Conservation (phyloP, 2,888 invertebrate genomes). For the Troides helena region DNA sequence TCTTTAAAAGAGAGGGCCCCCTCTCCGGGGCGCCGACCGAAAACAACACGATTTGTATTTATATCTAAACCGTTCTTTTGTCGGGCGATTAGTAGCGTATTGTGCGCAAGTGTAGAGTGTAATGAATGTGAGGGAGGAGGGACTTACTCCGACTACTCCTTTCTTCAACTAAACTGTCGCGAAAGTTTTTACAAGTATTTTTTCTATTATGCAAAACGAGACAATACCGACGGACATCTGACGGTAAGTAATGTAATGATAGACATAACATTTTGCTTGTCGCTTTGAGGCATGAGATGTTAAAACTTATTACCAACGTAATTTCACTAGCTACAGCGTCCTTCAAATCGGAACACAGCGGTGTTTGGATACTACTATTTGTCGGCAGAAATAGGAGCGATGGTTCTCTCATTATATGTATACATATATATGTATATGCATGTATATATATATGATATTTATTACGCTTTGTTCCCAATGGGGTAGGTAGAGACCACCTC, state of each 20-base stretch:
- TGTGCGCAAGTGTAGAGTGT: slow-evolving; percentile 58
- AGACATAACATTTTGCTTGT: neutral
- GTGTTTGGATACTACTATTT: no score
- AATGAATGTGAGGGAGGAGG: slow-evolving; percentile 38
- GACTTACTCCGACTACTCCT: slow-evolving; percentile 16
- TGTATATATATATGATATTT: no score
- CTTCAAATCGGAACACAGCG: no score
- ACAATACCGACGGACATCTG: neutral
- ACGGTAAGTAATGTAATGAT: neutral
- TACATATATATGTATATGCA: no score
- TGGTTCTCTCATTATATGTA: no score
- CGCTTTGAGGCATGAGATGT: neutral
- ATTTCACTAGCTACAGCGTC: no score
- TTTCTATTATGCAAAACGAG: neutral
- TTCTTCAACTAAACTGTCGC: slow-evolving; percentile 9
- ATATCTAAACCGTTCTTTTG: slow-evolving; percentile 75
- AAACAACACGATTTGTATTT: slow-evolving; percentile 79
- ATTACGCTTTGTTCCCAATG: no score
- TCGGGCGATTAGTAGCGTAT: slow-evolving; percentile 73
- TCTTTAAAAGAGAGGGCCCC: slow-evolving; percentile 38
- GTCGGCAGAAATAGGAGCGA: no score
- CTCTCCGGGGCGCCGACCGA: slow-evolving; percentile 61
- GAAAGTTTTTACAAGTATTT: slow-evolving; percentile 8
- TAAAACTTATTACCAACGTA: no score
- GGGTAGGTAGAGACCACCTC: no score